phyloP scores from a whole-genome alignment of 2,888 invertebrate genomes.

The Cecidostiba fungosa region DNA sequence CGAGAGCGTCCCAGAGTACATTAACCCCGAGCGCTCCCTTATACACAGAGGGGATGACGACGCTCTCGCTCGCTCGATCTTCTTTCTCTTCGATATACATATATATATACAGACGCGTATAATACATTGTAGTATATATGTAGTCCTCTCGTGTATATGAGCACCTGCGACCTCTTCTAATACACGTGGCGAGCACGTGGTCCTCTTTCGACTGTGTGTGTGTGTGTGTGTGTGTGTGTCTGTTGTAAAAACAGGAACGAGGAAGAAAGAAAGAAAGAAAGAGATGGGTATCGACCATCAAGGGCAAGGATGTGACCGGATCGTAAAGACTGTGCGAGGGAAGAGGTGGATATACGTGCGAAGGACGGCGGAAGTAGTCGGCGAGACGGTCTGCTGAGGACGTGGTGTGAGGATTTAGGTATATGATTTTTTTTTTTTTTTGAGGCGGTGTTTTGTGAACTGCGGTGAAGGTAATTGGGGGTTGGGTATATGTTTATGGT shows the following conservation, averaged over 20 bases:
- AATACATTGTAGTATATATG: background rate
- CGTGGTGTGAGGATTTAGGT: background rate
- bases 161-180: conserved; percentile 70
- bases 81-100: background rate
- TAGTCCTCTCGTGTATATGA: background rate
- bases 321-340: background rate
- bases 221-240: too few relatives aligned
- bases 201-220: background rate
- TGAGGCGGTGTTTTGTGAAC: too few relatives aligned
- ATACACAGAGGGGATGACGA: background rate
- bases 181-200: conserved; percentile 76
- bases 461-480: too few relatives aligned
- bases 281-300: conserved; percentile 76
- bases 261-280: conserved; percentile 54
- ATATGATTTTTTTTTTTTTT: background rate
- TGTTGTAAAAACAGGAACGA: background rate
- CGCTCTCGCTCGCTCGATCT: background rate
- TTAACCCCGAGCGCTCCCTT: conserved; percentile 22
- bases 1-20: background rate
- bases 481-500: too few relatives aligned
- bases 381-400: background rate
- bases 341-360: background rate
- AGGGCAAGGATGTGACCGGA: conserved; percentile 75
- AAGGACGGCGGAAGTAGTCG: conserved; percentile 23
- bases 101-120: background rate